Evolutionary conservation across 2,797 vertebrate species (phyloP).

Genomic region (Amniataba percoides): DNA sequence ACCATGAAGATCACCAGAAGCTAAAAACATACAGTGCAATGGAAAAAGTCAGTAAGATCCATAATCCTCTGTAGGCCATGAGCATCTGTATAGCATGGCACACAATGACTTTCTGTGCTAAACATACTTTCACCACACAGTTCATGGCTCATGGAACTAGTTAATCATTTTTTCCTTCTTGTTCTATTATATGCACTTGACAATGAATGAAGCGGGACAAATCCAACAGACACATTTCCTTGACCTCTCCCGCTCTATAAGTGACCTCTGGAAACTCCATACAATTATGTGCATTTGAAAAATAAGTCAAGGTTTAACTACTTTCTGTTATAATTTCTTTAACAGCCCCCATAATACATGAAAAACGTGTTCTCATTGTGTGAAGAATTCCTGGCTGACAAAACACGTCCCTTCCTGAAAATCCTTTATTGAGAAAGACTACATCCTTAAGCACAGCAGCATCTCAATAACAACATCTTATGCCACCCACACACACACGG

Average conservation of each 20-base stretch:
- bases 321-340: neutral
- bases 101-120: neutral
- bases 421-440: neutral
- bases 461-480: conserved; percentile 35
- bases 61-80: neutral
- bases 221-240: neutral
- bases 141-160: neutral
- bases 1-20: too few relatives aligned
- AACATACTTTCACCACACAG: neutral
- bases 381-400: conserved; percentile 1
- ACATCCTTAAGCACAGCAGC: conserved; percentile 1
- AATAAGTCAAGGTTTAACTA: neutral
- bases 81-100: neutral
- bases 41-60: neutral
- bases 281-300: neutral
- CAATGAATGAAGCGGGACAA: neutral
- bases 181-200: neutral
- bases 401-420: neutral
- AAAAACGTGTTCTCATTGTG: conserved; percentile 11
- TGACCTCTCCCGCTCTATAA: neutral
- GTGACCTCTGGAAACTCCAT: conserved; percentile 2
- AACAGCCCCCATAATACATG: too few relatives aligned
- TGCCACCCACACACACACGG: conserved; percentile 10
- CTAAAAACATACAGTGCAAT: too few relatives aligned
- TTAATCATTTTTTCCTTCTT: neutral